Base-by-base conservation (phyloP, 2,888 invertebrate species). In the Tuberolachnus salignus region DNA sequence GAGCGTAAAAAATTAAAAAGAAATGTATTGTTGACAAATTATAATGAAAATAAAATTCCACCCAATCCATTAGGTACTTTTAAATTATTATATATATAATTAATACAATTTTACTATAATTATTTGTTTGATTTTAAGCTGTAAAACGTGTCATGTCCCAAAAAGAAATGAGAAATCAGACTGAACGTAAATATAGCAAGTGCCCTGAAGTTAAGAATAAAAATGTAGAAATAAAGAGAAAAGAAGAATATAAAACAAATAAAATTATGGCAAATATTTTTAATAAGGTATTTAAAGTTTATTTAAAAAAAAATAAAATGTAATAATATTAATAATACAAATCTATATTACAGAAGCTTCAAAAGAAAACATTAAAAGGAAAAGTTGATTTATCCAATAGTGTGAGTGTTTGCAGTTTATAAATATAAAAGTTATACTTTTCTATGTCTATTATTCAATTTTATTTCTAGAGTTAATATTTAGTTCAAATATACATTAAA, bases 261-360 rank as follows among this genome's bases (percentile, higher is more conserved):
- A 88, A 91, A 82, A 85, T 93, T 44, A 90, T 94, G 88, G 91
- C 91, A 1, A 89, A 91, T 84, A 88, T 93, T 80, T 94, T 93
- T 85, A 92, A 92, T 84, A 91, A 89, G 88, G 92, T 92, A 86
- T 83, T 67, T 13, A n/a, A 26, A 4, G 16, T 57, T 21, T 0
- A 55, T 44, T 66, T 51, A 19, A 49, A 16, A n/a, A 8, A 26
- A 9, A 1, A 21, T 21, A 3, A 16, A n/a, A n/a, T n/a, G n/a
- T n/a, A 14, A 26, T 26, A 42, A 64, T 16, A 16, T 49, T 19
- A 19, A n/a, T 63, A 63, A 44, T 63, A 63, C 42, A 63, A 19
- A 11, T 11, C 14, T 14, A 67, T 83, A 81, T 87, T 89, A 82
- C 87, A 91, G 90, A 92, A 90, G 87, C 87, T 92, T 69, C 91